phyloP scores from a whole-genome alignment of 2,113 vertebrate species.

The Andinoacara biseriatus region DNA sequence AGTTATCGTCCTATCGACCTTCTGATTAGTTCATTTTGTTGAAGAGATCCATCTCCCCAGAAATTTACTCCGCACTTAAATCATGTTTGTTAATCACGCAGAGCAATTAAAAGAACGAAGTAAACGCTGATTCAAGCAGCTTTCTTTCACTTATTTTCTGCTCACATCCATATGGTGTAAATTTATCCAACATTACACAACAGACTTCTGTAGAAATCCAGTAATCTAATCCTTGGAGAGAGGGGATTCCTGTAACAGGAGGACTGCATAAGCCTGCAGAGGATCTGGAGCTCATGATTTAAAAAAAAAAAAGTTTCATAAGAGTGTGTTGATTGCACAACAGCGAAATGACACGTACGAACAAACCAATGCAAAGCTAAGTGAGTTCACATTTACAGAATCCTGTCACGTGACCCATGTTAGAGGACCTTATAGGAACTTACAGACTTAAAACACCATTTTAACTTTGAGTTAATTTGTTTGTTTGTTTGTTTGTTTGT shows the following conservation, averaged over 20 bases:
- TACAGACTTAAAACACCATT: not conserved
- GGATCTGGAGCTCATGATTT: not conserved
- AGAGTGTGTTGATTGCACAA: not conserved
- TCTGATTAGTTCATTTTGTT: not conserved
- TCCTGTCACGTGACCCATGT: not conserved
- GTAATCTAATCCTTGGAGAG: not conserved
- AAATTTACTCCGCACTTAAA: not conserved
- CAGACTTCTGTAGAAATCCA: not conserved
- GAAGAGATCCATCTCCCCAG: not conserved
- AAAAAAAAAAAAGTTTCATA: not conserved
- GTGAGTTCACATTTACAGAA: not conserved
- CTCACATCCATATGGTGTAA: not conserved
- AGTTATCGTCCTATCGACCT: not conserved
- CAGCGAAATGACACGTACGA: not conserved
- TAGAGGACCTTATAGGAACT: not conserved
- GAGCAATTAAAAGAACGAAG: not conserved
- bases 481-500: not conserved
- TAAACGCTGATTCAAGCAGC: not conserved
- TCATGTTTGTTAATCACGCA: not conserved
- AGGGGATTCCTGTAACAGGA: not conserved
- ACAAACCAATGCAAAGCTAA: not conserved
- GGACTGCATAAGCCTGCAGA: not conserved
- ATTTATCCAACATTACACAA: slow-evolving; percentile 4
- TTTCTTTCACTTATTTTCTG: not conserved
- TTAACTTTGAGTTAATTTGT: not conserved